These are phyloP conservation scores for Agonopterix alstromeriana DNA, from an alignment of 2,888 invertebrate genomes.

Conservation along the genomic window DNA sequence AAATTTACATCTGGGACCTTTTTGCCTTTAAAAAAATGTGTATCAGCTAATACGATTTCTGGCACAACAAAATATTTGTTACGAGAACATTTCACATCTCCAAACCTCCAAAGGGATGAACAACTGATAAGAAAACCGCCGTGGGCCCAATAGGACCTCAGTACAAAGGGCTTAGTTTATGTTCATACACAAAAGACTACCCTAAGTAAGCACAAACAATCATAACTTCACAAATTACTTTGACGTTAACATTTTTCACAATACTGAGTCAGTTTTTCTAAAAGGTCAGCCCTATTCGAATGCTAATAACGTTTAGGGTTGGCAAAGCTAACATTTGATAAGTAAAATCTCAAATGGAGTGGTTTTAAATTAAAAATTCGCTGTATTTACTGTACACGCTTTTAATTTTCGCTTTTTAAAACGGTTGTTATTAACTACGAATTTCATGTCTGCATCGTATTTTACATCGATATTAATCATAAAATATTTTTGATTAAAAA, in stretches of 20 bases:
- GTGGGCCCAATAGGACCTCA: constrained; percentile 34
- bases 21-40: no score
- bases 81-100: constrained; percentile 14
- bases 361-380: no score
- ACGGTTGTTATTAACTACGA: no score
- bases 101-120: constrained; percentile 14
- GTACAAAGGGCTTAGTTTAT: constrained; percentile 60
- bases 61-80: background rate
- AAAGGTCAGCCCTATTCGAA: constrained; percentile 1
- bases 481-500: no score
- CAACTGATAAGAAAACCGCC: constrained; percentile 53
- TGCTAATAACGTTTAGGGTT: background rate
- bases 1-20: no score
- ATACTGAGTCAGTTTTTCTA: background rate
- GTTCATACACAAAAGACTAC: constrained; percentile 56
- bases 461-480: no score
- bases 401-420: no score
- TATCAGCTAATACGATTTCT: no score
- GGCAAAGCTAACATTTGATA: no score
- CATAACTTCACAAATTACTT: constrained; percentile 5
- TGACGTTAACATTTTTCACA: constrained; percentile 2
- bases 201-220: constrained; percentile 52
- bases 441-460: no score
- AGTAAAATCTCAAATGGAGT: no score
- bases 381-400: no score